Evolutionary conservation across 2,113 vertebrate genomes (phyloP).

Genomic region (Ginglymostoma cirratum): DNA sequence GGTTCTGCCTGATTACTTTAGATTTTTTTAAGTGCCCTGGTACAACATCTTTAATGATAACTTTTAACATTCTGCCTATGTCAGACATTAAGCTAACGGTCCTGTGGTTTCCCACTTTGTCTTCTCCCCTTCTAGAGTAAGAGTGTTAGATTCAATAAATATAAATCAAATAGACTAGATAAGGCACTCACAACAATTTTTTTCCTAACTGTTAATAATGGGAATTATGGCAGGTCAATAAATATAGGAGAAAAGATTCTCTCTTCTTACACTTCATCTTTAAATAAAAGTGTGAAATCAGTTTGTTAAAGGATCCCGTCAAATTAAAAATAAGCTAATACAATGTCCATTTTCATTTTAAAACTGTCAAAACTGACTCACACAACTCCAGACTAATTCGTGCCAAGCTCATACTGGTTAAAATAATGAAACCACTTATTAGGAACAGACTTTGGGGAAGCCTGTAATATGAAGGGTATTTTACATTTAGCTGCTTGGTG

Average conservation of each 20-base stretch:
- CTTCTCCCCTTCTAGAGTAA: no score
- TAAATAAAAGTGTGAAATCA: no score
- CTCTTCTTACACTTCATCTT: no score
- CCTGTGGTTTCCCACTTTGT: no score
- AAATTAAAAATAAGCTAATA: neutral
- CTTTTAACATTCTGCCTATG: no score
- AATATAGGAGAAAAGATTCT: no score
- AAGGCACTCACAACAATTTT: neutral
- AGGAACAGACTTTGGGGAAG: neutral
- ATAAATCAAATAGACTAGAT: neutral
- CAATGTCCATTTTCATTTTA: neutral
- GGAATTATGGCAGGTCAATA: no score
- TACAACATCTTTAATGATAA: no score
- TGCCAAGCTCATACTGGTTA: neutral
- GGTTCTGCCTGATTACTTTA: no score
- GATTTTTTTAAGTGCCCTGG: no score
- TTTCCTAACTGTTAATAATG: no score
- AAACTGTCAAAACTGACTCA: neutral
- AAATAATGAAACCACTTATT: constrained; percentile 10
- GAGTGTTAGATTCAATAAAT: neutral
- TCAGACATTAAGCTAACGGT: no score
- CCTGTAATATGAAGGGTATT: neutral
- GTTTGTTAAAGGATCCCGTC: neutral
- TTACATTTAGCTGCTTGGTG: neutral
- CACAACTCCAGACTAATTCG: neutral